Percentiles rank a stretch among this genome's conserved stretches.
phyloP scores from a whole-genome alignment of 2,888 invertebrate genomes.

The Julus scanicus region DNA sequence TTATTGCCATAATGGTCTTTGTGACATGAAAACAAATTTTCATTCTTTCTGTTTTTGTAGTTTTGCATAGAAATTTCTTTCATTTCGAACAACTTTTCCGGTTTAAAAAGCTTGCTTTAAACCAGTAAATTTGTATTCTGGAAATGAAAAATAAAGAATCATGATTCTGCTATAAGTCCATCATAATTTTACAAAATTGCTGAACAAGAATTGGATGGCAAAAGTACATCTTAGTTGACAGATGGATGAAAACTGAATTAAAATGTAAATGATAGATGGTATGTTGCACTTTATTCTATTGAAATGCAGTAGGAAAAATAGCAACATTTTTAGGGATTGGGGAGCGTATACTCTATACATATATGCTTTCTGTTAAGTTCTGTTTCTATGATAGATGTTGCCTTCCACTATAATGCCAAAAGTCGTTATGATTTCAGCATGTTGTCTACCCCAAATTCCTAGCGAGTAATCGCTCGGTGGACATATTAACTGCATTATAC shows the following conservation, averaged over 20 bases:
- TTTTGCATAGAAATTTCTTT: too few species aligned
- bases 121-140: too few species aligned
- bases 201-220: neutral
- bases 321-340: neutral
- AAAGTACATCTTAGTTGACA: neutral
- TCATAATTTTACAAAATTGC: neutral
- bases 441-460: slow-evolving; percentile 27
- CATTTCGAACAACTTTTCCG: too few species aligned
- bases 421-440: slow-evolving; percentile 36
- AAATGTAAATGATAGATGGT: neutral
- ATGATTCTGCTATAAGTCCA: neutral
- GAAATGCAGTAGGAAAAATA: neutral
- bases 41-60: too few species aligned
- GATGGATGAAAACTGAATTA: neutral
- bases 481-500: slow-evolving; percentile 34
- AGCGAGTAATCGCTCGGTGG: slow-evolving; percentile 13
- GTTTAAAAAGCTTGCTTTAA: too few species aligned
- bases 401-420: neutral
- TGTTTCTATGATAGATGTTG: neutral
- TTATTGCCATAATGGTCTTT: too few species aligned
- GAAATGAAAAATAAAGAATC: too few species aligned
- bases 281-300: neutral
- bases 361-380: neutral
- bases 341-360: neutral
- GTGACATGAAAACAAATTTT: too few species aligned